A percentile compares a stretch with the other conserved stretches of the same genome.
Evolutionary conservation across 2,888 invertebrate species (phyloP).

Genomic region (Priocnemis perturbator): DNA sequence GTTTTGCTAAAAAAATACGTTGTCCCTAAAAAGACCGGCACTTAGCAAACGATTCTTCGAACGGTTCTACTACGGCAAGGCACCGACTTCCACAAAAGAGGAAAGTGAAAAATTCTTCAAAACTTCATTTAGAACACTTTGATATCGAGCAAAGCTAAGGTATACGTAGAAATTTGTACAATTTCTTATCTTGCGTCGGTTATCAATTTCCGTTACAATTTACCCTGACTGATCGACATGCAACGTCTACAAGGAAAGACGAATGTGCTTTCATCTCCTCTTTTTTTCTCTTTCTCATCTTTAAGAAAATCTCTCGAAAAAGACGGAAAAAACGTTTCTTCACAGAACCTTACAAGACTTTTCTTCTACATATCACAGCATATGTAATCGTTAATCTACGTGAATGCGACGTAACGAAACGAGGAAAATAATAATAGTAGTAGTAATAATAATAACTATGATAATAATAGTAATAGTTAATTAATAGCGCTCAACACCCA

Average conservation of each 20-base stretch:
- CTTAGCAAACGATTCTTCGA: too few species aligned
- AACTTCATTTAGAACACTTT: too few species aligned
- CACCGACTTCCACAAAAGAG: too few species aligned
- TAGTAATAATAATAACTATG: constrained; percentile 10
- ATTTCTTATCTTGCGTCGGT: neutral
- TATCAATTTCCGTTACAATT: neutral
- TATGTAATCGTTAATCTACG: constrained; percentile 27
- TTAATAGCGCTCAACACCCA: constrained; percentile 13
- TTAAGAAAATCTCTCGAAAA: neutral
- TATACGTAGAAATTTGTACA: neutral
- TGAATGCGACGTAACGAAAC: constrained; percentile 13
- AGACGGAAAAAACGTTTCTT: constrained; percentile 21
- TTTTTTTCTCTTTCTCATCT: too few species aligned
- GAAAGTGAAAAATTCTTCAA: too few species aligned
- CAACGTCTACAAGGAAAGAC: neutral
- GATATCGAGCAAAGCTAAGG: too few species aligned
- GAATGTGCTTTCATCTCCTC: too few species aligned
- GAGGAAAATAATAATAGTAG: constrained; percentile 8
- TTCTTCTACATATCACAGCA: constrained; percentile 53
- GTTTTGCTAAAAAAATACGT: too few species aligned
- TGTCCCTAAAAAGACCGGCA: too few species aligned
- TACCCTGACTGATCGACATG: neutral
- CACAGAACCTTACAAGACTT: constrained; percentile 20
- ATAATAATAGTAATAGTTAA: constrained; percentile 11
- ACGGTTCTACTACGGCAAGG: too few species aligned